Base-by-base conservation (phyloP, 2,888 invertebrate species). In the Invenusta paracnida region DNA sequence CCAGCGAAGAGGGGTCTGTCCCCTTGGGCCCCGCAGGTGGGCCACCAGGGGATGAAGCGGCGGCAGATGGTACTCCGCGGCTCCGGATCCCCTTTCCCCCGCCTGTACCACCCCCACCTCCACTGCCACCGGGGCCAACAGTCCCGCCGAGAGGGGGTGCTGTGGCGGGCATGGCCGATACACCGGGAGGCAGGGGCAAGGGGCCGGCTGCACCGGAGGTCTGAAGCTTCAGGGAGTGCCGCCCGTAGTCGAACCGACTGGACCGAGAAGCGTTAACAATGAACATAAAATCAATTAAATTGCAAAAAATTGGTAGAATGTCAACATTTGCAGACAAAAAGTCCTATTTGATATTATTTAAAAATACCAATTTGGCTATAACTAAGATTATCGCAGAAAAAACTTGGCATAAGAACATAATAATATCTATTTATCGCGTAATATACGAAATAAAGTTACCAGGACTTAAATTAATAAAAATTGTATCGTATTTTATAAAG, bases 121-220 rank as follows among this genome's bases (percentile, higher is more conserved):
- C 2, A n/a, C 17, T 1, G 25, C 13, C 28, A 2, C 17, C 1
- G 82, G 17, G 27, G 29, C 28, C 2, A 0, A 31, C 29, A 0
- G 27, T 27, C 5, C 0, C 1, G 31, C 1, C 27, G 31, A 92
- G 83, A 83, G 87, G 23, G 0, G 81, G 23, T 11, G 17, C 2
- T 79, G 11, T 29, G 82, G 27, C 79, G 86, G 84, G 25, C 23
- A 67, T 29, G 29, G 23, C 82, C n/a, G 30, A 30, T 2, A 27
- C 82, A 66, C 31, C 84, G 17, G 82, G 84, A 0, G 85, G 48
- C n/a, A n/a, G 84, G 48, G 48, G 29, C 87, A 25, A 2, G 86
- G n/a, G 2, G 84, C 81, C 73, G 81, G 85, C 0, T 17, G 67
- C 13, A 84, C 28, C 66, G 0, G 84, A 84, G 0, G 84, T 82